A percentile compares a stretch with the other conserved stretches of the same genome.
Conservation (phyloP, 1,140 invertebrate species). For the Philaenus spumarius region DNA sequence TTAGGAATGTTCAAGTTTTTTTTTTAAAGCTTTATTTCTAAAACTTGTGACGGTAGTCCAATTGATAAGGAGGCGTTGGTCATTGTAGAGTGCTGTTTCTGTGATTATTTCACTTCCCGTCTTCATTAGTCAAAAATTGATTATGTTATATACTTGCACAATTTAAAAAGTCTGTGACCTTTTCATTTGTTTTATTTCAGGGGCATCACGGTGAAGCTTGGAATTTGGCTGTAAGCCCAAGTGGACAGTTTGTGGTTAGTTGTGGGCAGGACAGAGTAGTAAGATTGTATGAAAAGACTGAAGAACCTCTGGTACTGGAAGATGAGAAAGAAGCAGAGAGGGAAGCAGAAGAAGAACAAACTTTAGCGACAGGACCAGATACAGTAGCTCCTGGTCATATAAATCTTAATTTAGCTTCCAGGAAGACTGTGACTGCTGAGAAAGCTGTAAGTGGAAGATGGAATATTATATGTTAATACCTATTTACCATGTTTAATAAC, state of each 20-base stretch:
- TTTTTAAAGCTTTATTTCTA: too few relatives aligned
- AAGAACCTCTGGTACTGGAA: constrained; percentile 84
- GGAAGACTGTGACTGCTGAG: constrained; percentile 86
- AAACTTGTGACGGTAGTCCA: too few relatives aligned
- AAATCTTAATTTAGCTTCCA: constrained; percentile 72
- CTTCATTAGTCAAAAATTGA: too few relatives aligned
- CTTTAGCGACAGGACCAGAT: constrained; percentile 61
- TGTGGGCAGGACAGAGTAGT: constrained; percentile 86
- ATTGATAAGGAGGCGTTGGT: too few relatives aligned
- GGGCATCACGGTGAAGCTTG: constrained; percentile 75
- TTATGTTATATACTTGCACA: too few relatives aligned
- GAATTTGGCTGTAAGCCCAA: constrained; percentile 68
- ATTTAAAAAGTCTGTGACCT: too few relatives aligned
- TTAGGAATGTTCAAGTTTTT: too few relatives aligned
- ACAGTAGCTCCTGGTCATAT: constrained; percentile 58
- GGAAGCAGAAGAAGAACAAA: constrained; percentile 60
- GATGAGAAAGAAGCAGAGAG: constrained; percentile 85
- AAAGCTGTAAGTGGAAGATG: constrained; percentile 63
- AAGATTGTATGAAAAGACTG: constrained; percentile 77
- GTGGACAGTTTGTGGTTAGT: constrained; percentile 71
- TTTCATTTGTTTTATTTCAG: too few relatives aligned
- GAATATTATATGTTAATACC: too few relatives aligned
- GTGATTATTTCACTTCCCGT: too few relatives aligned
- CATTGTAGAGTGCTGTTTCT: too few relatives aligned
- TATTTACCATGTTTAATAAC: too few relatives aligned